These are phyloP conservation scores for Osmoderma eremita DNA, from an alignment of 2,888 invertebrate genomes.

Conservation along the genomic window DNA sequence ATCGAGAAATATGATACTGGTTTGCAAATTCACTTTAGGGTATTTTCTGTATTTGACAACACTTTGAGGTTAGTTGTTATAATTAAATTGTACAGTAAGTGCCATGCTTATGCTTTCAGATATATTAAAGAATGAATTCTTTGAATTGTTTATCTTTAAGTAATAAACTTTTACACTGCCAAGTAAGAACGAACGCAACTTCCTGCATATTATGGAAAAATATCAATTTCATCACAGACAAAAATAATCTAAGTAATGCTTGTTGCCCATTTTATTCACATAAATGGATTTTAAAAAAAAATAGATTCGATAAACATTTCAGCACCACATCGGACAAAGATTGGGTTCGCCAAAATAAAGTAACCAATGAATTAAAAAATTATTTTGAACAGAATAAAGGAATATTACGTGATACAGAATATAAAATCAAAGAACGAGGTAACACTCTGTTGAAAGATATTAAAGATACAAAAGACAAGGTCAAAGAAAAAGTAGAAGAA, in stretches of 20 bases:
- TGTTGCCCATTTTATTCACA: constrained; percentile 31
- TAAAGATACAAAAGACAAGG: constrained; percentile 75
- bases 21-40: too few species aligned
- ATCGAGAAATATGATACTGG: too few species aligned
- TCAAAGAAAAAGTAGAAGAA: constrained; percentile 78
- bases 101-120: constrained; percentile 17
- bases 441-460: constrained; percentile 76
- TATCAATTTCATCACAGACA: constrained; percentile 15
- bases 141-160: constrained; percentile 24
- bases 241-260: constrained; percentile 22
- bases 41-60: not conserved
- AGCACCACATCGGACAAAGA: constrained; percentile 45
- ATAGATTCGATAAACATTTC: constrained; percentile 23
- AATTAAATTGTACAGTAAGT: not conserved
- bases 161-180: constrained; percentile 25
- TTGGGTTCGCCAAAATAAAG: constrained; percentile 41
- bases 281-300: constrained; percentile 30
- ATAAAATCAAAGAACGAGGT: constrained; percentile 69
- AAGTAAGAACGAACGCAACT: constrained; percentile 18
- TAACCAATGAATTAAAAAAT: constrained; percentile 54
- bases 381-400: constrained; percentile 71
- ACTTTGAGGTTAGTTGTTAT: constrained; percentile 30
- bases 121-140: constrained; percentile 27
- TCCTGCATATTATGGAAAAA: constrained; percentile 8
- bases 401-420: constrained; percentile 70